Evolutionary conservation across 1,140 invertebrate species (phyloP).

Genomic region (Drosophila malerkotliana): DNA sequence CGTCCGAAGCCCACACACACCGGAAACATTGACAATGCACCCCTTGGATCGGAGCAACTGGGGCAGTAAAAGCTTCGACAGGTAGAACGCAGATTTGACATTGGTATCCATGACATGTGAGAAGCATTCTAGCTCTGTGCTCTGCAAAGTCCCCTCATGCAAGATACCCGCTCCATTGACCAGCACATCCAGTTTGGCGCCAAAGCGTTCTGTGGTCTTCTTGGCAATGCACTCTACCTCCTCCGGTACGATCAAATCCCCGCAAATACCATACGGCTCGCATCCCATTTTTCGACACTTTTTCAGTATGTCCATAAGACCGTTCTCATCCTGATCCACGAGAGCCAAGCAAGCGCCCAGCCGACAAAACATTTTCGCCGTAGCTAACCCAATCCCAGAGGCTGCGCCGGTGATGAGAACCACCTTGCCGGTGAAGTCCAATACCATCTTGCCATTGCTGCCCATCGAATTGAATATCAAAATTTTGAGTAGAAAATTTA

Average conservation of each 20-base stretch:
- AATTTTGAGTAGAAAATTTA: conserved; percentile 3
- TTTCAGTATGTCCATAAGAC: conserved; percentile 69
- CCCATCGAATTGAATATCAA: conserved; percentile 18
- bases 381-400: conserved; percentile 93
- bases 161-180: conserved; percentile 95
- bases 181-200: conserved; percentile 89
- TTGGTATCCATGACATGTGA: conserved; percentile 94
- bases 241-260: conserved; percentile 84
- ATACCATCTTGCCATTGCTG: conserved; percentile 17
- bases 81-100: conserved; percentile 91
- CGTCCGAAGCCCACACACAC: conserved; percentile 92
- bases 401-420: conserved; percentile 92
- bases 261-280: conserved; percentile 27
- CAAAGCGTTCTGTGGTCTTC: conserved; percentile 90
- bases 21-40: conserved; percentile 96
- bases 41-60: conserved; percentile 92
- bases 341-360: conserved; percentile 89
- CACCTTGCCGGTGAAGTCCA: conserved; percentile 87
- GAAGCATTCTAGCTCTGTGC: conserved; percentile 91
- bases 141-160: conserved; percentile 92
- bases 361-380: conserved; percentile 90
- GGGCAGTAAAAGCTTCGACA: conserved; percentile 93
- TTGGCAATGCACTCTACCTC: conserved; percentile 85
- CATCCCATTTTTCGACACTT: conserved; percentile 5
- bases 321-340: conserved; percentile 89